A percentile compares a stretch with the other conserved stretches of the same genome.
These are phyloP conservation scores for Phasianus colchicus DNA, from an alignment of 2,113 vertebrate genomes.

Conservation along the genomic window DNA sequence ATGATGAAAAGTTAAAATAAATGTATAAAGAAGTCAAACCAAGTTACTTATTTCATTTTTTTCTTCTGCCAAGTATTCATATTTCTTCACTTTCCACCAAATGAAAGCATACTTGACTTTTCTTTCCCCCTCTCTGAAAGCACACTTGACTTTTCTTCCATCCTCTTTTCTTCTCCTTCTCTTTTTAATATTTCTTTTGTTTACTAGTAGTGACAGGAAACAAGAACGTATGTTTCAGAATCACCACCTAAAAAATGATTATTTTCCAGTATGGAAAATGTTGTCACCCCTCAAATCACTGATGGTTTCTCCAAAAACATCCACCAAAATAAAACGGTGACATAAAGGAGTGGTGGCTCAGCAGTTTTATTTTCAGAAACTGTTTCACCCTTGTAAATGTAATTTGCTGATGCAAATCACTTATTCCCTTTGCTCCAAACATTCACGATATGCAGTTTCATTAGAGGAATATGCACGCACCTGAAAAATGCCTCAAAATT, in stretches of 20 bases:
- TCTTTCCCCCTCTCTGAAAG: not conserved
- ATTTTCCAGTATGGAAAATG: not conserved
- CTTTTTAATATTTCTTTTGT: not conserved
- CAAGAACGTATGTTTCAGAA: not conserved
- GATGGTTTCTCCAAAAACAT: not conserved
- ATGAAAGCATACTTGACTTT: not conserved
- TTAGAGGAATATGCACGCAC: not conserved
- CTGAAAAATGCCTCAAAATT: not conserved
- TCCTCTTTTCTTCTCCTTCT: not conserved
- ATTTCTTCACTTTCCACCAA: not conserved
- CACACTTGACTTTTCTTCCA: not conserved
- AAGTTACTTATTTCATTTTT: not conserved
- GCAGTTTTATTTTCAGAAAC: not conserved
- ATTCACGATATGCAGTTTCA: not conserved
- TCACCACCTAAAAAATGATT: not conserved
- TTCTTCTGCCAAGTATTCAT: not conserved
- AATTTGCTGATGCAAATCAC: not conserved
- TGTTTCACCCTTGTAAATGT: not conserved
- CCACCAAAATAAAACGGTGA: not conserved
- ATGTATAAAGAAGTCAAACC: not conserved
- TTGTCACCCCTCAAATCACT: not conserved
- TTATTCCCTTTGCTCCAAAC: not conserved
- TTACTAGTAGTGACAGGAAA: not conserved
- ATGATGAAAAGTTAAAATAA: not conserved
- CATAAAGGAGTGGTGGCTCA: not conserved